phyloP scores from a whole-genome alignment of 2,888 invertebrate species.

The Steinernema hermaphroditum region DNA sequence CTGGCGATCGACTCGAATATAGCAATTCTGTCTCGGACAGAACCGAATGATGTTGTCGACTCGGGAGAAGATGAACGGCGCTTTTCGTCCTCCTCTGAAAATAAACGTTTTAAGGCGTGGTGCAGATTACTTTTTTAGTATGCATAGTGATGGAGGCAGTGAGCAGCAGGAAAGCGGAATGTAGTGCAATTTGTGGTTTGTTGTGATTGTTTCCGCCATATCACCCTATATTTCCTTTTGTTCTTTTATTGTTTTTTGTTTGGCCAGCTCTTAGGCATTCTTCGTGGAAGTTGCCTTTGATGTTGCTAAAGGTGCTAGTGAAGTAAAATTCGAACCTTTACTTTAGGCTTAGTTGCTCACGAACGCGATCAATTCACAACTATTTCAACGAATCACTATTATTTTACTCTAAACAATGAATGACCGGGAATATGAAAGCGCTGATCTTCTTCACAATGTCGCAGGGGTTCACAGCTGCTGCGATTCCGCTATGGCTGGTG shows the following conservation, averaged over 20 bases:
- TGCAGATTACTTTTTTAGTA: too few species aligned
- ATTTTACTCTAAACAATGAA: background rate
- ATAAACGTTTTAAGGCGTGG: too few species aligned
- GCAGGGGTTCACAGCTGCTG: background rate
- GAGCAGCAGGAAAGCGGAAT: background rate
- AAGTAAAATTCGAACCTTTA: too few species aligned
- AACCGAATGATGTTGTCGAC: slow-evolving; percentile 37
- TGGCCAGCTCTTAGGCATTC: too few species aligned
- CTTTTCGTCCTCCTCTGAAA: slow-evolving; percentile 32
- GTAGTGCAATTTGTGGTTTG: background rate
- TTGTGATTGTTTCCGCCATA: background rate
- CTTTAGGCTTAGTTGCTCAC: too few species aligned
- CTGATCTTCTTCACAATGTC: background rate
- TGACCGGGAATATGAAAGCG: background rate
- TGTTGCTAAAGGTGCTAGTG: too few species aligned
- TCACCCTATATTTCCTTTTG: too few species aligned
- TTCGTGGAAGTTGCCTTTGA: too few species aligned
- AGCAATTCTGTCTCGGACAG: slow-evolving; percentile 48
- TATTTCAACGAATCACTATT: background rate
- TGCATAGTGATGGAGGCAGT: background rate
- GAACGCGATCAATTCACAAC: background rate
- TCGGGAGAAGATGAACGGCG: background rate
- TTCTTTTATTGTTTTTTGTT: background rate
- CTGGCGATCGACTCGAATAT: slow-evolving; percentile 43
- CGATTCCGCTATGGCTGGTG: background rate